Conservation (phyloP, 2,797 vertebrate genomes). For the Smutsia temminckii region DNA sequence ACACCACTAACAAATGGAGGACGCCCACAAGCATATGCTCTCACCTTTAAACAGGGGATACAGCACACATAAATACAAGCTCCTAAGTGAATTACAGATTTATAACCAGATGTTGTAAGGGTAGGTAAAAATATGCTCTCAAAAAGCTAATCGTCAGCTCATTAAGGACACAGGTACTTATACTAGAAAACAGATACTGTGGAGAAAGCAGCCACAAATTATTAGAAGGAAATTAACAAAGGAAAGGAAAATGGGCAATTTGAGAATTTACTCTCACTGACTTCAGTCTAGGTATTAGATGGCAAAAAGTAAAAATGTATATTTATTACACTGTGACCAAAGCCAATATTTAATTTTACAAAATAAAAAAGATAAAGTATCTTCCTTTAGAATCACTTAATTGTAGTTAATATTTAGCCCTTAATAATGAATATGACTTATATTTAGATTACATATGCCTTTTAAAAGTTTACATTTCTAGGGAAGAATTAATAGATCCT, state of each 20-base stretch:
- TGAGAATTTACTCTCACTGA: background rate
- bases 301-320: background rate
- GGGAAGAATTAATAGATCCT: background rate
- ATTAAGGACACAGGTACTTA: constrained; percentile 67
- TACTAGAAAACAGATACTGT: constrained; percentile 16
- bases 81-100: constrained; percentile 71
- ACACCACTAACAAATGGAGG: constrained; percentile 50
- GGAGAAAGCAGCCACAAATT: background rate
- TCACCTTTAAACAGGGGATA: constrained; percentile 63
- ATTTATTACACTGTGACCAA: background rate
- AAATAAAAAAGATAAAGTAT: background rate
- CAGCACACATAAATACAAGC: constrained; percentile 47
- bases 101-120: constrained; percentile 67
- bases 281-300: background rate
- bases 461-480: constrained; percentile 4
- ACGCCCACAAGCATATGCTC: constrained; percentile 67
- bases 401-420: background rate
- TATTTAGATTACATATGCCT: background rate
- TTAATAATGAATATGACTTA: background rate
- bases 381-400: background rate
- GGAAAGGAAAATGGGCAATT: background rate
- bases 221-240: background rate
- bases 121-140: constrained; percentile 61
- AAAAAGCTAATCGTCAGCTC: constrained; percentile 62
- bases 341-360: constrained; percentile 7